phyloP scores from a whole-genome alignment of 2,888 invertebrate genomes.

The Scotopteryx bipunctaria region DNA sequence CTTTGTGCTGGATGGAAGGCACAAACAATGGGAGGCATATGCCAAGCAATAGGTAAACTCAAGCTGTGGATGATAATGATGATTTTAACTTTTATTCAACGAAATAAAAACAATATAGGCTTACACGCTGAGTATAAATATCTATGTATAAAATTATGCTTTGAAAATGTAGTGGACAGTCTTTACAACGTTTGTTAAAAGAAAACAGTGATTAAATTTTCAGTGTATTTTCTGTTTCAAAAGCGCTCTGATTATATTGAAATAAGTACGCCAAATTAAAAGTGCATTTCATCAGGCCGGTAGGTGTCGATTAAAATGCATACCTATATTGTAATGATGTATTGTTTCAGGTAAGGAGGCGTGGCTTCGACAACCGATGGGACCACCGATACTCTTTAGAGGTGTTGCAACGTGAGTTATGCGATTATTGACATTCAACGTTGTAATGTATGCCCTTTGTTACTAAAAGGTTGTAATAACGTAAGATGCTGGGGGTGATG shows the following conservation, averaged over 20 bases:
- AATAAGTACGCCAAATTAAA: conserved; percentile 17
- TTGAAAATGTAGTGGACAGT: no score
- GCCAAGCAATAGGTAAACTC: no score
- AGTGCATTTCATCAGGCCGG: conserved; percentile 26
- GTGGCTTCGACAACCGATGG: conserved; percentile 56
- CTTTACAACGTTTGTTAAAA: background rate
- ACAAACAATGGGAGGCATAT: no score
- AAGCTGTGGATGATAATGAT: no score
- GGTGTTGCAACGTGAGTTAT: conserved; percentile 70
- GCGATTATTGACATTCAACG: conserved; percentile 57
- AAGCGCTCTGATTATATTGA: background rate
- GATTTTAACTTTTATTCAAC: no score
- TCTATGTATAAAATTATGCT: no score
- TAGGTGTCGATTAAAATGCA: conserved; percentile 61
- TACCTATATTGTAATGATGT: conserved; percentile 76
- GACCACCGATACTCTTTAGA: conserved; percentile 64
- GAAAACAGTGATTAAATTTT: background rate
- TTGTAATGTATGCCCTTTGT: conserved; percentile 35
- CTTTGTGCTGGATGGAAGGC: no score
- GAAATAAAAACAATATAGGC: no score
- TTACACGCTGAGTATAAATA: background rate
- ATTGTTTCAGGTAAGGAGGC: conserved; percentile 83
- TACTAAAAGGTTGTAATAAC: conserved; percentile 39
- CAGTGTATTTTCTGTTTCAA: background rate
- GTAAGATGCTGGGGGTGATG: conserved; percentile 16